These are phyloP conservation scores for Microctenopoma stevenorrisi DNA, from an alignment of 2,797 vertebrate genomes.

Conservation along the genomic window DNA sequence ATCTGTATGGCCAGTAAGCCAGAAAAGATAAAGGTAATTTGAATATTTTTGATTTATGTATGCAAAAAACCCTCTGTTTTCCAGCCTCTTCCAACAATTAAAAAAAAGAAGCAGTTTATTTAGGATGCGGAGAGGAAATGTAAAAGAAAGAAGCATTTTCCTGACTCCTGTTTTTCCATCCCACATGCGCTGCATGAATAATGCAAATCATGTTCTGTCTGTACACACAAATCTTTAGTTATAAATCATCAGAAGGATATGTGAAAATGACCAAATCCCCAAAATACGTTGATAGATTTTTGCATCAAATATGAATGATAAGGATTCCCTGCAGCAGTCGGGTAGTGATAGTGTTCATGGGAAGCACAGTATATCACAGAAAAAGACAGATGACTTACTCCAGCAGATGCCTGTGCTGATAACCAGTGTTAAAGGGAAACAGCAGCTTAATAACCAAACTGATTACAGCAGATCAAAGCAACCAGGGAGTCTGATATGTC, in stretches of 20 bases:
- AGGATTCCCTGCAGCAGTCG: constrained; percentile 23
- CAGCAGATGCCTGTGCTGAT: constrained; percentile 67
- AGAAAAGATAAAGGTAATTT: constrained; percentile 49
- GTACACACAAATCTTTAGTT: constrained; percentile 43
- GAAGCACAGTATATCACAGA: constrained; percentile 31
- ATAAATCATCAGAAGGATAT: constrained; percentile 50
- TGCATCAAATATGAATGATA: constrained; percentile 41
- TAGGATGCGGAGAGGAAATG: constrained; percentile 54
- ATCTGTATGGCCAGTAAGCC: constrained; percentile 31
- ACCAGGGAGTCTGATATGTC: constrained; percentile 41
- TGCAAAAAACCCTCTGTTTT: constrained; percentile 66
- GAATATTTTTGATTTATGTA: constrained; percentile 76
- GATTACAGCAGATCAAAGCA: constrained; percentile 72
- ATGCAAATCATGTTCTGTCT: constrained; percentile 52
- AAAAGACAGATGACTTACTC: constrained; percentile 64
- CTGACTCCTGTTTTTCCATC: constrained; percentile 30
- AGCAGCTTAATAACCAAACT: constrained; percentile 76
- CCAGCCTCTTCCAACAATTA: constrained; percentile 64
- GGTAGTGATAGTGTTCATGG: constrained; percentile 38
- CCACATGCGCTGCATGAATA: constrained; percentile 61
- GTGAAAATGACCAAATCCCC: constrained; percentile 56
- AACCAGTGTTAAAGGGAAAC: constrained; percentile 78
- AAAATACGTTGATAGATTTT: constrained; percentile 45
- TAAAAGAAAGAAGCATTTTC: constrained; percentile 47
- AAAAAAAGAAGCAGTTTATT: constrained; percentile 62